A percentile compares a stretch with the other conserved stretches of the same genome.
phyloP scores from a whole-genome alignment of 2,888 invertebrate genomes.

The Hypselothyrea guttata region DNA sequence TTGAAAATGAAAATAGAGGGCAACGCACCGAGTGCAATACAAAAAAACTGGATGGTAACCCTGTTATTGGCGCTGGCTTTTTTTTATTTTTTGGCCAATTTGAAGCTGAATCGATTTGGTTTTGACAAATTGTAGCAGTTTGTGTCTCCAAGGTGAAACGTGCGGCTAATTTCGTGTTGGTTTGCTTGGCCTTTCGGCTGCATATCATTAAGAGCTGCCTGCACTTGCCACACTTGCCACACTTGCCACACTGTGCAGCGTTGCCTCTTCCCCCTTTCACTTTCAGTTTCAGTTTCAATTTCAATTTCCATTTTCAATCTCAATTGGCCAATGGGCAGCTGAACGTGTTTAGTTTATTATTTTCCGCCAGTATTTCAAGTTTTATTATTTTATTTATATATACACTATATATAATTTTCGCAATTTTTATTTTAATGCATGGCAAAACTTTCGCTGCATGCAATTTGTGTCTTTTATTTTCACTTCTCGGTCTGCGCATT shows the following conservation, averaged over 20 bases:
- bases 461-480: conserved; percentile 13
- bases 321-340: conserved; percentile 66
- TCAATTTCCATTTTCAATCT: too few species aligned
- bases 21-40: conserved; percentile 15
- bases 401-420: conserved; percentile 24
- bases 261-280: conserved; percentile 57
- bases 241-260: conserved; percentile 1
- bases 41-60: conserved; percentile 17
- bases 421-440: conserved; percentile 57
- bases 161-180: conserved; percentile 17
- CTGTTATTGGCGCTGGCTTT: conserved; percentile 1
- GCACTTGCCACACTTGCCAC: background rate
- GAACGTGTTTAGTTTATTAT: conserved; percentile 17
- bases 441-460: conserved; percentile 66
- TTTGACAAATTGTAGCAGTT: conserved; percentile 1
- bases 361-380: conserved; percentile 14
- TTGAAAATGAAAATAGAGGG: conserved; percentile 26
- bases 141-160: conserved; percentile 13
- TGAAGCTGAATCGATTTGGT: background rate
- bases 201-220: conserved; percentile 20
- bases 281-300: conserved; percentile 25
- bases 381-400: conserved; percentile 2
- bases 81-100: conserved; percentile 16
- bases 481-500: conserved; percentile 24
- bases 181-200: conserved; percentile 11